These are phyloP conservation scores for Saimiri boliviensis DNA, from an alignment of 2,113 vertebrate genomes.

Conservation along the genomic window DNA sequence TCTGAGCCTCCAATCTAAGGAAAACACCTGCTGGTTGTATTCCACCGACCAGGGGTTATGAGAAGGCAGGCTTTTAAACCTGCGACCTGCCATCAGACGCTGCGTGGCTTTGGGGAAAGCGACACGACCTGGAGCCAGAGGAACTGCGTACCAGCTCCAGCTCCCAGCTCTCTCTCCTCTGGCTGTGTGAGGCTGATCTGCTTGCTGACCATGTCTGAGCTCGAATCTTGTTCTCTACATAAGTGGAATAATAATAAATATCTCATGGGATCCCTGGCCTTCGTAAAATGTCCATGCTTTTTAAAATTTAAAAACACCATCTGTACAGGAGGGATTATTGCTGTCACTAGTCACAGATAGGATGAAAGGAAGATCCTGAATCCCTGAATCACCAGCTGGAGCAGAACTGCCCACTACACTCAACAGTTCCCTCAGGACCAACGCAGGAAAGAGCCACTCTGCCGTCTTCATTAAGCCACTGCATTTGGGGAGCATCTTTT, in stretches of 20 bases:
- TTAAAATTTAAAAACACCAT: background rate
- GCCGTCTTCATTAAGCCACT: rapidly evolving
- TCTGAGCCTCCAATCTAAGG: background rate
- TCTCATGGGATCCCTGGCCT: background rate
- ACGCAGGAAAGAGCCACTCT: rapidly evolving
- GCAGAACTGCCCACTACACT: background rate
- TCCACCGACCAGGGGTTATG: rapidly evolving
- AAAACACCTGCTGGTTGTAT: background rate
- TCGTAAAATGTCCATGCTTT: background rate
- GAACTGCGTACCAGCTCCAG: rapidly evolving
- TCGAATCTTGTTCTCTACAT: background rate
- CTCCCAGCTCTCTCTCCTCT: background rate
- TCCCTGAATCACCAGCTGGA: background rate
- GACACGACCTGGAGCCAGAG: background rate
- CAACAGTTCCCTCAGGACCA: rapidly evolving
- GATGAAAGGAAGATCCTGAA: background rate
- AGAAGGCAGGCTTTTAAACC: background rate
- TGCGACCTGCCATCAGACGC: rapidly evolving
- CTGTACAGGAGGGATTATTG: background rate
- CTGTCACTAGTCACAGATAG: background rate
- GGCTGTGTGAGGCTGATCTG: background rate
- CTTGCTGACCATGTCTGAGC: background rate
- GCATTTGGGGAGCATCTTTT: background rate
- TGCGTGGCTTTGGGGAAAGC: rapidly evolving
- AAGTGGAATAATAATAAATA: background rate